Percentiles rank a stretch among this genome's conserved stretches.
phyloP scores from a whole-genome alignment of 2,888 invertebrate genomes.

The Exephanes ischioxanthus region DNA sequence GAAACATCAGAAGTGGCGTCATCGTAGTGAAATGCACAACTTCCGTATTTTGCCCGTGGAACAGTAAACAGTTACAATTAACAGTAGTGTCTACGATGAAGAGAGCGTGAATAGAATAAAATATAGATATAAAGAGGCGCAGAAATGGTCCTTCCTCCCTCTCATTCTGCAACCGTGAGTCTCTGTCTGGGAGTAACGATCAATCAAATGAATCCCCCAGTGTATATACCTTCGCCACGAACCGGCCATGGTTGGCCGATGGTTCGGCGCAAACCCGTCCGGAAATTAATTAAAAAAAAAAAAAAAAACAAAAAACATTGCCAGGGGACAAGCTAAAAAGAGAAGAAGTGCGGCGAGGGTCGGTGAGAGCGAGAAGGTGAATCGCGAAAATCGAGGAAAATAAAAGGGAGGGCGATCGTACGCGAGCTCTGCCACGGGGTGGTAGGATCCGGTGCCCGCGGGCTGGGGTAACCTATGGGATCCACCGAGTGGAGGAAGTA shows the following conservation, averaged over 20 bases:
- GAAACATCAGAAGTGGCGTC: no score
- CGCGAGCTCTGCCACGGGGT: constrained; percentile 24
- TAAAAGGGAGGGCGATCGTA: constrained; percentile 17
- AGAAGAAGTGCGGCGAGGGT: constrained; percentile 4
- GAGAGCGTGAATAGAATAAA: background rate
- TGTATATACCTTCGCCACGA: background rate
- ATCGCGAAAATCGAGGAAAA: constrained; percentile 33
- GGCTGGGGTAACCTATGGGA: constrained; percentile 44
- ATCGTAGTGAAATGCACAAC: background rate
- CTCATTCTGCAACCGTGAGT: background rate
- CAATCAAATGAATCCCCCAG: constrained; percentile 22
- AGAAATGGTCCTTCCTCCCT: background rate
- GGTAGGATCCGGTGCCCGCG: constrained; percentile 23
- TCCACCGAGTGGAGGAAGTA: constrained; percentile 37
- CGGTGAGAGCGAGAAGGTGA: constrained; percentile 2
- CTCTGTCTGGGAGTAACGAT: constrained; percentile 18
- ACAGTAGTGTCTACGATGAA: background rate
- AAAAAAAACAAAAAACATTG: constrained; percentile 14
- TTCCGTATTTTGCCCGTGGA: no score
- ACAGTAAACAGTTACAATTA: background rate
- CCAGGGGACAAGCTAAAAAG: constrained; percentile 1
- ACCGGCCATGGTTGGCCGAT: constrained; percentile 30
- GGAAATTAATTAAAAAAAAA: constrained; percentile 24
- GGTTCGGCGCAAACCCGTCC: constrained; percentile 1
- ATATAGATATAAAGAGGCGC: background rate